Percentiles rank a stretch among this genome's conserved stretches.
phyloP scores from a whole-genome alignment of 2,113 vertebrate genomes.

The Empidonax alnorum region DNA sequence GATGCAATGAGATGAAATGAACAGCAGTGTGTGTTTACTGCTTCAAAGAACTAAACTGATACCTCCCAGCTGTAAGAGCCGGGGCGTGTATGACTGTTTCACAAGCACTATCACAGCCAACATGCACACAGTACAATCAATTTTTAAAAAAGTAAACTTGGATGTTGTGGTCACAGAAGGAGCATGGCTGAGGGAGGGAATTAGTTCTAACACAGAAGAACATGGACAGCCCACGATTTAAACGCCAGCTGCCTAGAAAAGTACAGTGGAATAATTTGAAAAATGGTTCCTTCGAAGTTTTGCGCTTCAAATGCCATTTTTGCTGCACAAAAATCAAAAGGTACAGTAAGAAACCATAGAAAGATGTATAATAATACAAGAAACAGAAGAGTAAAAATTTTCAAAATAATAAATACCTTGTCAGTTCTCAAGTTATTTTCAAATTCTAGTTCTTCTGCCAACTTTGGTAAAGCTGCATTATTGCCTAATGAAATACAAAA shows the following conservation, averaged over 20 bases:
- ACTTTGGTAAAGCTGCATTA: slow-evolving; percentile 45
- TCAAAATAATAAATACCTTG: slow-evolving; percentile 68
- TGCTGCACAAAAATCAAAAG: neutral
- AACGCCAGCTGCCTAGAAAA: neutral
- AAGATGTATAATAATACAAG: neutral
- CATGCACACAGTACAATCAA: neutral
- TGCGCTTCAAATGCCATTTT: neutral
- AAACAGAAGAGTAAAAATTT: neutral
- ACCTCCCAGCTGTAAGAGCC: neutral
- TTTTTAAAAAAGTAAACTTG: neutral
- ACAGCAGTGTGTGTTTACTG: neutral
- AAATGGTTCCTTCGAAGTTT: neutral
- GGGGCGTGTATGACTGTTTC: neutral
- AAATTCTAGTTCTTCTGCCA: slow-evolving; percentile 38
- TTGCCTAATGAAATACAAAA: slow-evolving; percentile 71
- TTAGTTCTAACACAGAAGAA: neutral
- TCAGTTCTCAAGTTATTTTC: slow-evolving; percentile 40
- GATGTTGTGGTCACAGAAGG: neutral
- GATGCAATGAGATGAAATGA: neutral
- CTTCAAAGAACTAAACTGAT: neutral
- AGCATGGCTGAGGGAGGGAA: neutral
- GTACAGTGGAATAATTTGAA: neutral
- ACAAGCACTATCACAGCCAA: neutral
- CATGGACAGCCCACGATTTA: neutral
- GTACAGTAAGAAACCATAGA: neutral